Evolutionary conservation across 2,797 vertebrate species (phyloP), one percentile per base, ranked within the genome.

Genomic region (Rousettus madagascariensis): DNA sequence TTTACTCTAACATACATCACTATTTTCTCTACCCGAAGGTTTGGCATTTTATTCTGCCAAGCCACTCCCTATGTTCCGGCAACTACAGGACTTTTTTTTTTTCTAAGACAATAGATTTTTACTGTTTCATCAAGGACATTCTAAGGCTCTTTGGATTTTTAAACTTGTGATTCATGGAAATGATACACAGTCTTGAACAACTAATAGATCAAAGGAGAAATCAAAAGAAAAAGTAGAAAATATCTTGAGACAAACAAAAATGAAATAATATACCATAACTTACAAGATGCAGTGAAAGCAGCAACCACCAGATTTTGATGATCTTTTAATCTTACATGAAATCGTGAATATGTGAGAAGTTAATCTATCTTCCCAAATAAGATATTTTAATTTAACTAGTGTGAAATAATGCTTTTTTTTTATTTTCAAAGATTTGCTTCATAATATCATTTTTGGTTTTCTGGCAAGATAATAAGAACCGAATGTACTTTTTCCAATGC

Each of bases 381-480:
- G 63, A 57, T 85, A 82, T 36, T 96, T 68, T 90, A 91, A 82
- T 30, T 68, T 88, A 46, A 94, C 41, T 90, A n/a, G 9, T 66
- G 6, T 69, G 24, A 33, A 91, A 8, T 19, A 92, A 90, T 72
- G 2, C 20, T 15, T 36, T 82, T 86, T 49, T 72, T 66, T 30
- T 41, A 46, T 46, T 46, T 26, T 26, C 9, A 26, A 74, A 69
- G 53, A 87, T 26, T 75, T 88, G 13, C 49, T 86, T 90, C 53
- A 82, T 91, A 69, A 75, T 17, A 92, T 84, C 65, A 85, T 26
- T 61, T 90, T 78, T 59, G 61, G 33, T 78, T 93, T 95, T 93
- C 91, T 90, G 72, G 55, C 38, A 95, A 88, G 33, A 57, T 30
- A 51, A 61, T 68, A 74, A 30, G 85, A 91, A 91, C 28, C 36